Percentiles rank a stretch among this genome's conserved stretches.
Evolutionary conservation across 2,888 invertebrate species (phyloP).

Genomic region (Acanthosepion pharaonis): DNA sequence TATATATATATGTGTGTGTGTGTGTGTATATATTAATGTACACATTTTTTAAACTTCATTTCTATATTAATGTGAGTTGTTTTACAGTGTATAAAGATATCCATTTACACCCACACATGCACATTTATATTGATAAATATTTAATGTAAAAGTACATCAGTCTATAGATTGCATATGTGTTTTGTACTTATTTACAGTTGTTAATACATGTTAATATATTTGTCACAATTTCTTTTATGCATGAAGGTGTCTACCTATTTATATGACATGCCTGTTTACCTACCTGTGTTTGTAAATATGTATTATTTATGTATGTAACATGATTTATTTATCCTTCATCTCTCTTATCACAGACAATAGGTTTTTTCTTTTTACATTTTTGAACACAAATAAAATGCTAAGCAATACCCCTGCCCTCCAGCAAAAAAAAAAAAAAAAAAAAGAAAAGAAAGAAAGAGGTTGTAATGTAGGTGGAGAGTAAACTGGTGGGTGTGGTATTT

Average conservation of each 20-base stretch:
- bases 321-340: background rate
- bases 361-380: background rate
- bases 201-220: background rate
- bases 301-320: background rate
- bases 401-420: background rate
- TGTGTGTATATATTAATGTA: background rate
- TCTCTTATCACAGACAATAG: background rate
- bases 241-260: background rate
- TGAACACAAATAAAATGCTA: background rate
- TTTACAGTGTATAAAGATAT: background rate
- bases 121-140: background rate
- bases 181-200: background rate
- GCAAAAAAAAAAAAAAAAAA: background rate
- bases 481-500: background rate
- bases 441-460: background rate
- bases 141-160: background rate
- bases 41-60: background rate
- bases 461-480: background rate
- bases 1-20: background rate
- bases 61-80: background rate
- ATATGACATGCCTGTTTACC: background rate
- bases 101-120: background rate
- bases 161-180: background rate
- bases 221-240: background rate
- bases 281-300: background rate